Evolutionary conservation across 2,797 vertebrate genomes (phyloP), one percentile per base, ranked within the genome.

Genomic region (Macrochelys suwanniensis): DNA sequence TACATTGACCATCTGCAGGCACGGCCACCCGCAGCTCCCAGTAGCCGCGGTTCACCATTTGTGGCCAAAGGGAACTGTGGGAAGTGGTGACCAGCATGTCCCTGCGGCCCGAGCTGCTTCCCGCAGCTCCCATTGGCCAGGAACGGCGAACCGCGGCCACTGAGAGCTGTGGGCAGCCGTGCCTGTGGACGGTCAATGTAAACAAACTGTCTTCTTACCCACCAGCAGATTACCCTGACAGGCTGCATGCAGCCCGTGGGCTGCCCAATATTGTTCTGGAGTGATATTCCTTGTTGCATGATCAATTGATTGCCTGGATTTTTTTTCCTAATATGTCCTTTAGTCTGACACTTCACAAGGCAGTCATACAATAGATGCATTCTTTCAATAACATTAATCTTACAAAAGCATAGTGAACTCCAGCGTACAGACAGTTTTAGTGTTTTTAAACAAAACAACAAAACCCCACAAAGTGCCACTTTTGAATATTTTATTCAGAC

Each of bases 261-360:
- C 54, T 19, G 4, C 23, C 77, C 84, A 93, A 5, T 79, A 51
- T 91, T 93, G 87, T 87, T 89, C 45, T 47, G 23, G 11, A 89
- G 26, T 23, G 42, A 42, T 49, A 47, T 26, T 81, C n/a, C 19
- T 6, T 88, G 26, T 71, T 94, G 45, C 33, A 82, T 31, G 42
- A 85, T 53, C 31, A 82, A 80, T 78, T 2, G 1, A 19, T 88
- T 56, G 11, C 33, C 54, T 74, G 33, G 33, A 84, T 17, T 37
- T 80, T 88, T 80, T 33, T 10, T 15, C 71, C 71, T 90, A 71
- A 42, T 42, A 12, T 42, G 37, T 11, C 21, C 21, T 23, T 71
- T 71, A 71, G 65, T n/a, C 16, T 68, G 61, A 68, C 9, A 68
- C 8, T 68, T 23, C 37, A 71, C n/a, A 28, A 76, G 45, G 45